Evolutionary conservation across 2,888 invertebrate genomes (phyloP).

Genomic region (Drosophila bunnanda): DNA sequence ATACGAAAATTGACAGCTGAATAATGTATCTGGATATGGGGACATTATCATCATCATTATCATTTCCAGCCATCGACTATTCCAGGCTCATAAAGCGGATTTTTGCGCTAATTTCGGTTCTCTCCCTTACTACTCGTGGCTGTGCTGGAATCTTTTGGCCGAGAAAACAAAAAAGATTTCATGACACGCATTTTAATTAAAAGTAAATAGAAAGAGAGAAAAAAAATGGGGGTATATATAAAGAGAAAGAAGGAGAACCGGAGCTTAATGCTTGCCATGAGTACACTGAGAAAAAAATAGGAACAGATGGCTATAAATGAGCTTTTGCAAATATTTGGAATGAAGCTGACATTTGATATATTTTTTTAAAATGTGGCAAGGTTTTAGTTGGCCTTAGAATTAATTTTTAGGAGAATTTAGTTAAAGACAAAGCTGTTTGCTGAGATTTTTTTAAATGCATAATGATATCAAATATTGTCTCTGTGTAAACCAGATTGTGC

Average conservation of each 20-base stretch:
- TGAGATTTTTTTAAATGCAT: neutral
- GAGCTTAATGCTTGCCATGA: slow-evolving; percentile 66
- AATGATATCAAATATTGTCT: neutral
- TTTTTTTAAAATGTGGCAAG: rapidly evolving
- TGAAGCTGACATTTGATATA: neutral
- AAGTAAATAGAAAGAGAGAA: slow-evolving; percentile 67
- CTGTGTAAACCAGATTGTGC: slow-evolving; percentile 17
- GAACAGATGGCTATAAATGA: neutral
- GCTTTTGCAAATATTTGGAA: neutral
- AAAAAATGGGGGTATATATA: slow-evolving; percentile 7
- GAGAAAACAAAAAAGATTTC: slow-evolving; percentile 46
- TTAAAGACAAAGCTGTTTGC: rapidly evolving
- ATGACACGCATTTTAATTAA: slow-evolving; percentile 80
- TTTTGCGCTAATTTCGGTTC: slow-evolving; percentile 50
- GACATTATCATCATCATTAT: slow-evolving; percentile 38
- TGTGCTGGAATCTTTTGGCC: slow-evolving; percentile 54
- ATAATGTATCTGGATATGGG: slow-evolving; percentile 32
- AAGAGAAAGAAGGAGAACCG: slow-evolving; percentile 2
- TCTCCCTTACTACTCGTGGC: slow-evolving; percentile 6
- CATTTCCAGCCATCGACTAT: slow-evolving; percentile 61
- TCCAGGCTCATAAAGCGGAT: slow-evolving; percentile 64
- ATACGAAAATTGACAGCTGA: slow-evolving; percentile 43
- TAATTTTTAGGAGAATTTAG: neutral
- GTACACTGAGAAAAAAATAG: slow-evolving; percentile 37
- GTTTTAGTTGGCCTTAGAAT: neutral